phyloP scores from a whole-genome alignment of 2,113 vertebrate genomes.

The Perca fluviatilis region DNA sequence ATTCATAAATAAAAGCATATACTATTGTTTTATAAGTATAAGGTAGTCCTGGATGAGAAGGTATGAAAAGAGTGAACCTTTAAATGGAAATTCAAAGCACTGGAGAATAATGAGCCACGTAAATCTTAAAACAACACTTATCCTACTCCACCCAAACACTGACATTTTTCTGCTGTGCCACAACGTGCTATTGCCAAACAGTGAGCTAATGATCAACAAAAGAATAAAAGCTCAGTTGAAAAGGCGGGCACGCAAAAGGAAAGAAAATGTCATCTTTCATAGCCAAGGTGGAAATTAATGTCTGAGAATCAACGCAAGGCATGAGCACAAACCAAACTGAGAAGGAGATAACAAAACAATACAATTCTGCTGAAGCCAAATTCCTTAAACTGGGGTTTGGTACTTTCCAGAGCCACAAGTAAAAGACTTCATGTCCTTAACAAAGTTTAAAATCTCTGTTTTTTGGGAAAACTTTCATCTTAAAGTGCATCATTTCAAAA shows the following conservation, averaged over 20 bases:
- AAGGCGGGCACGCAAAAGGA: background rate
- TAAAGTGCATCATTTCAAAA: background rate
- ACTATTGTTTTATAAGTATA: background rate
- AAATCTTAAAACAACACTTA: conserved; percentile 28
- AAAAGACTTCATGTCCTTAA: background rate
- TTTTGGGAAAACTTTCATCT: background rate
- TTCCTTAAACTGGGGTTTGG: background rate
- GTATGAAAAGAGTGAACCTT: background rate
- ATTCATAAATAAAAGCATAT: background rate
- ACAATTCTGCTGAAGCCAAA: background rate
- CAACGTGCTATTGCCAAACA: conserved; percentile 32
- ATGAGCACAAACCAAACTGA: conserved; percentile 2
- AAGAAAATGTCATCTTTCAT: conserved; percentile 33
- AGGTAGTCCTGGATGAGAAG: background rate
- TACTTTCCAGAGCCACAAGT: background rate
- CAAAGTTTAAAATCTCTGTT: too few species aligned
- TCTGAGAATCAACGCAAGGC: conserved; percentile 16
- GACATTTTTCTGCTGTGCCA: conserved; percentile 55
- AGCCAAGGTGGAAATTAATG: conserved; percentile 18
- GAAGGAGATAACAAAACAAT: conserved; percentile 1
- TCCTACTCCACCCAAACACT: conserved; percentile 46
- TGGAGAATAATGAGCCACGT: conserved; percentile 22
- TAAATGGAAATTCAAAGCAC: conserved; percentile 9
- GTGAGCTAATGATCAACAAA: conserved; percentile 67
- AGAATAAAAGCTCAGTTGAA: conserved; percentile 16